Base-by-base conservation (phyloP, 2,797 vertebrate species). In the Danio tinwini region DNA sequence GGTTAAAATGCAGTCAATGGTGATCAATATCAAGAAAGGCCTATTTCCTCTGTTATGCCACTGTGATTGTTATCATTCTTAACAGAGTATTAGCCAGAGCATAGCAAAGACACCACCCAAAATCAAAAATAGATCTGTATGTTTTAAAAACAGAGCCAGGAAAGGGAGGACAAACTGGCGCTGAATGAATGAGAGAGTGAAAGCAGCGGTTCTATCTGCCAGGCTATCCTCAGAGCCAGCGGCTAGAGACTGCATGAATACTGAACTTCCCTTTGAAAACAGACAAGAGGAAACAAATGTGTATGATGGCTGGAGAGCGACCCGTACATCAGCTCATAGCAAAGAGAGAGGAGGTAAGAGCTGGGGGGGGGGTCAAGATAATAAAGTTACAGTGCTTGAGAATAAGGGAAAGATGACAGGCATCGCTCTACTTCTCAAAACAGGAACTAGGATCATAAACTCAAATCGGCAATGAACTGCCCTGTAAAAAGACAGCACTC, bases 181-280 rank as follows among this genome's bases (percentile, higher is more conserved):
- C 84, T 56, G 75, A 83, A 83, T 87, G 89, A 92, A 91, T 91
- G 90, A 92, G 91, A 91, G 91, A 90, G 87, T 39, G 14, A 88
- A 89, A 88, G 89, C 89, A 91, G 89, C 89, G 84, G 83, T 89
- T 90, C 86, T 84, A 68, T 88, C 87, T 88, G 89, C 86, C 89
- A 88, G 83, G 88, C 85, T 87, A 89, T 90, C 90, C 88, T 89
- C 87, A 87, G 89, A 87, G 89, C 90, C 91, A 92, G 90, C 87
- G 89, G 90, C 90, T 84, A 90, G 90, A 90, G 89, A 87, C 83
- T 87, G 88, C 91, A 42, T 85, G 88, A 81, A 81, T 88, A 69
- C 13, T 84, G 77, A 84, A 90, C 86, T 83, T 86, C 88, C 91
- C 86, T 88, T 81, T 82, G 86, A 90, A 91, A 92, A 89, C 87